Base-by-base conservation (phyloP, 2,797 vertebrate genomes). In the Acomys russatus region DNA sequence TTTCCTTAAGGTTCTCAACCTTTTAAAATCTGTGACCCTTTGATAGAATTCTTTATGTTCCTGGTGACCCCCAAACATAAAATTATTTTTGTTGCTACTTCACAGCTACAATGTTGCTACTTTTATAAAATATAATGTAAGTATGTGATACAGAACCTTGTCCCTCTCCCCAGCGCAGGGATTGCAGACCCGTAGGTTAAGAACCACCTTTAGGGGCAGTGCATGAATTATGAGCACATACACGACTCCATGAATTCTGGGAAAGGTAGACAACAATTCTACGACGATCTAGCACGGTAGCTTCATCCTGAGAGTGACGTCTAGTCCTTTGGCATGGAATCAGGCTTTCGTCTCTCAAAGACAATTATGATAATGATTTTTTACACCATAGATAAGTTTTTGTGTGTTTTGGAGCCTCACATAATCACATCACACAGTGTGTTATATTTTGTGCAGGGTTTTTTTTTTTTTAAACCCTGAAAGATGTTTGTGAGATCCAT, bases 401-500 rank as follows among this genome's bases (percentile, higher is more conserved):
- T 63, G 3, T 63, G 49, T 86, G 38, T 93, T 90, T 61, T 51
- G 93, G 25, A 91, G 71, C 11, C 30, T 54, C 14, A 30, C 17
- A 5, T 54, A 22, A 82, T 71, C 70, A 1, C 35, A 79, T 64
- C 22, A 83, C 54, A 35, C 1, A 33, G 4, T 23, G 23, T 71
- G 12, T 73, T 54, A 2, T 91, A 88, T 56, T 90, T 64, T 76
- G 25, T 77, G 6, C 68, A 64, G 38, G 10, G 1, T 66, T 44
- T 44, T 44, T 44, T 44, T 44, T 3, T 89, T 54, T 38, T 64
- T 95, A 89, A 38, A 51, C 7, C 63, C 30, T 78, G 12, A 71
- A 85, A 76, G 35, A 68, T 63, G 8, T 30, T 84, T 93, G 28
- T 90, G 91, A 87, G 70, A 64, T 76, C 83, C 6, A 70, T 74